Evolutionary conservation across 1,140 invertebrate species (phyloP).

Genomic region (Lysiphlebus fabarum): DNA sequence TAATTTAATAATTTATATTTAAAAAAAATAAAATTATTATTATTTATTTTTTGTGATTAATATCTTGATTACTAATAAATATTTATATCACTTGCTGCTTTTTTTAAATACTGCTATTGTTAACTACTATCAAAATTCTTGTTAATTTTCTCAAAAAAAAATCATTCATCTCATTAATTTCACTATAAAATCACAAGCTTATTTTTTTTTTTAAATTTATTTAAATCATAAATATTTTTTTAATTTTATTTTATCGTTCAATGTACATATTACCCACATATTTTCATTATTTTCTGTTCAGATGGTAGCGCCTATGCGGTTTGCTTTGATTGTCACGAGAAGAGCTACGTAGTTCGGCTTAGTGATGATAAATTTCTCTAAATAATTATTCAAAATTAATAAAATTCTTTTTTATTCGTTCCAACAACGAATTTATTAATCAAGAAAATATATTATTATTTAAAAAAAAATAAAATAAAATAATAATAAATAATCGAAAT

Average conservation of each 20-base stretch:
- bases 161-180: background rate
- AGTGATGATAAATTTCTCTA: slow-evolving; percentile 50
- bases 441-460: slow-evolving; percentile 1
- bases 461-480: slow-evolving; percentile 23
- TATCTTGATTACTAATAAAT: slow-evolving; percentile 2
- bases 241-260: slow-evolving; percentile 12
- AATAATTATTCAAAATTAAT: slow-evolving; percentile 19
- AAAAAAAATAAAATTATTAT: slow-evolving; percentile 11
- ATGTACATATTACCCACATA: slow-evolving; percentile 37
- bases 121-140: background rate
- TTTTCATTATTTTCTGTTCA: slow-evolving; percentile 49
- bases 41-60: background rate
- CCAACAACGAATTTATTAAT: slow-evolving; percentile 4
- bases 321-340: slow-evolving; percentile 52
- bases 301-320: slow-evolving; percentile 50
- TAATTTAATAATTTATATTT: too few species aligned
- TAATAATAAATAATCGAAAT: slow-evolving; percentile 29
- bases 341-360: slow-evolving; percentile 52
- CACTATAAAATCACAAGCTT: too few species aligned
- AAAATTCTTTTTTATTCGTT: background rate
- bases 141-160: background rate
- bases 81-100: slow-evolving; percentile 2
- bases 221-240: background rate
- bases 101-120: background rate
- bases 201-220: too few species aligned